Evolutionary conservation across 2,797 vertebrate species (phyloP), one percentile per base, ranked within the genome.

Genomic region (Takifugu rubripes): DNA sequence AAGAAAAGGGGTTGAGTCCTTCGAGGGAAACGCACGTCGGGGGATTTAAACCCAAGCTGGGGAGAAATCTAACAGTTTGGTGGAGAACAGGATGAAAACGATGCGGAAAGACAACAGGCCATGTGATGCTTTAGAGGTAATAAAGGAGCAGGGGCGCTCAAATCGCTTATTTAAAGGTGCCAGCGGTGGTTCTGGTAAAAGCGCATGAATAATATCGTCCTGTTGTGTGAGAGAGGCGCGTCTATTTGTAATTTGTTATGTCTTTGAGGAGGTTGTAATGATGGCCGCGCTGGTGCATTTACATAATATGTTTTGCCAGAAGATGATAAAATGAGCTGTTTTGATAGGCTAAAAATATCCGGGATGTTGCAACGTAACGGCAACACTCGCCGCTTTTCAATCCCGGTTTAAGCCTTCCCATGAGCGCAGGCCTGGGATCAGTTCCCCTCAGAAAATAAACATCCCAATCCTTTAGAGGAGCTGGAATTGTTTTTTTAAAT

Each of bases 291-390:
- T 72, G 66, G 61, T 40, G 46, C 58, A 83, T 83, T 83, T 78
- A 78, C 69, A 85, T 84, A 77, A 84, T 46, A 69, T 62, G 61
- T 75, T 57, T 31, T 71, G 71, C 77, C 73, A 76, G 55, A 70
- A 61, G 68, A 84, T 56, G 62, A 76, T 54, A 49, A 66, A 25
- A 71, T 76, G 66, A 33, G 55, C 29, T 68, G 47, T 64, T 78
- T 70, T 73, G 36, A 46, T n/a, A 26, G 24, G 63, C 70, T 84
- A 84, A 88, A 90, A 89, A 85, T 86, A 89, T 70, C 52, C 72
- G 65, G 78, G 81, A 88, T 91, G 89, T 75, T 90, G 90, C 87
- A 92, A 90, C 74, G 79, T 61, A 66, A 75, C 56, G 54, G 88
- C 87, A 92, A 90, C 84, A 74, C 61, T 48, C 44, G 45, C 52